Base-by-base conservation (phyloP, 2,888 invertebrate genomes). In the Scaptodrosophila latifasciaeformis region DNA sequence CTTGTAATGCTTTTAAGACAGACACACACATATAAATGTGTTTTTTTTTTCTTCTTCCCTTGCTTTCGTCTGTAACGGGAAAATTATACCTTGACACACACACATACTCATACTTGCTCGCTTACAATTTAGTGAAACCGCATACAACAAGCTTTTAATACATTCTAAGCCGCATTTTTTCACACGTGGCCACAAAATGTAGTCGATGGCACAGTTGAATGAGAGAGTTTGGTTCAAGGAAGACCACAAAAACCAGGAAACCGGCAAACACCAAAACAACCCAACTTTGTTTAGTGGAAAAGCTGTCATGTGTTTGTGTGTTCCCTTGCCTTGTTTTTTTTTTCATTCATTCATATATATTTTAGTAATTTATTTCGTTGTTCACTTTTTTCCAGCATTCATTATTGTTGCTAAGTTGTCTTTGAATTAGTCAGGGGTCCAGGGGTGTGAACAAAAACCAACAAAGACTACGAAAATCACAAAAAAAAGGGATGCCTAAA, bases 91-190 rank as follows among this genome's bases (percentile, higher is more conserved):
- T 31, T 31, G 31, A 37, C 37, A 17, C 18, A 37, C 37, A 18
- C 35, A 35, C 35, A 35, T 15, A 13, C 35, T 4, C 35, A 37
- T 17, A 37, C 37, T 6, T 7, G 17, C 7, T 13, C 37, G 17
- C 37, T 17, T 24, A 48, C 43, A 19, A n/a, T n/a, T n/a, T n/a
- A 49, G 58, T 12, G 57, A 65, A 65, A 65, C 58, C 62, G 52
- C 66, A 75, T 60, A 55, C 60, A 63, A 76, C 69, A 72, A 69
- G 70, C 76, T 72, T 76, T 76, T 72, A 72, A 74, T 74, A 72
- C 72, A 62, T 72, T 74, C 76, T 72, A 76, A 74, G 76, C 74
- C 74, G 69, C 70, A 77, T 77, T 75, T 75, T 71, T 70, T 77
- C 71, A 75, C 75, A 75, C 78, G 77, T 75, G 78, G 71, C 78